phyloP scores from a whole-genome alignment of 35 echinoderm and acorn worm species.

The Anneissia japonica region DNA sequence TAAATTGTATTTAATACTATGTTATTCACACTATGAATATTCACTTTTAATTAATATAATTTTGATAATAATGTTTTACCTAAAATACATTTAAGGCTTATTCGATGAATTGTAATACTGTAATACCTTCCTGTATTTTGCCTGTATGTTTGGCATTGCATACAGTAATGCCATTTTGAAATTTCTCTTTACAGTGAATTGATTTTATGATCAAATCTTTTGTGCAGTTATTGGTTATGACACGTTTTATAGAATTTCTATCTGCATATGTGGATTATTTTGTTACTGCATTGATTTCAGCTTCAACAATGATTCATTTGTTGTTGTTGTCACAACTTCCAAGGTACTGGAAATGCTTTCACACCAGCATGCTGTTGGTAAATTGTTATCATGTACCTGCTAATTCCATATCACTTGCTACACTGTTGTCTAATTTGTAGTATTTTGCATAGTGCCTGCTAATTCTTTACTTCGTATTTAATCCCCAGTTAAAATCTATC shows the following conservation, averaged over 20 bases:
- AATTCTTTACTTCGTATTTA: too few relatives aligned
- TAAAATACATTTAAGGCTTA: too few relatives aligned
- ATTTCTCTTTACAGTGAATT: background rate
- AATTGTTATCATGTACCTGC: background rate
- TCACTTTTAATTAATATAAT: too few relatives aligned
- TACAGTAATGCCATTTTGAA: background rate
- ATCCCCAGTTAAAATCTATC: too few relatives aligned
- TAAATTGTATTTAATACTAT: too few relatives aligned
- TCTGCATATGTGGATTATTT: background rate
- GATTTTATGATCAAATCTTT: background rate
- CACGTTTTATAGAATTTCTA: background rate
- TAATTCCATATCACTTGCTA: too few relatives aligned
- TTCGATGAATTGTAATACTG: too few relatives aligned
- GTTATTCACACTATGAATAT: too few relatives aligned
- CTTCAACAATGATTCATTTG: background rate
- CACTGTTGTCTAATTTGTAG: too few relatives aligned
- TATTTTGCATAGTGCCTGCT: too few relatives aligned
- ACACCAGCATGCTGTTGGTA: background rate
- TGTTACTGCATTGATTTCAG: background rate
- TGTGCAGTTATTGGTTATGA: background rate
- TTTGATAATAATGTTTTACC: too few relatives aligned
- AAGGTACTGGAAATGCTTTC: background rate
- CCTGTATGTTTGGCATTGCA: background rate
- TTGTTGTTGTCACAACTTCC: background rate
- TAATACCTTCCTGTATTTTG: too few relatives aligned